Percentiles rank a stretch among this genome's conserved stretches.
These are phyloP conservation scores for Melanargia galathea DNA, from an alignment of 2,888 invertebrate species.

Conservation along the genomic window DNA sequence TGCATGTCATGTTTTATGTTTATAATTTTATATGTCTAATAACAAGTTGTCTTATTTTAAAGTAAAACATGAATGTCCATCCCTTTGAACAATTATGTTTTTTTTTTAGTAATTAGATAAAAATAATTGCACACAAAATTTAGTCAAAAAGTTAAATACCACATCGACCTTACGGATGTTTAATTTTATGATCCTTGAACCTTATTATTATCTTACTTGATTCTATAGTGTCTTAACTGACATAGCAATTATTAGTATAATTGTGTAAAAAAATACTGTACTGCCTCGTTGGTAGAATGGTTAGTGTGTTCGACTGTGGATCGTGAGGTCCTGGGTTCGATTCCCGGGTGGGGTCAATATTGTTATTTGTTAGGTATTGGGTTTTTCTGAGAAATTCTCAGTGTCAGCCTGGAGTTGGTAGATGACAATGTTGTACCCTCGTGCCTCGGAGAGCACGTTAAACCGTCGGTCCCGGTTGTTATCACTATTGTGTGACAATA, in stretches of 20 bases:
- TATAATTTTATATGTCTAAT: neutral
- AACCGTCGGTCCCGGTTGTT: too few species aligned
- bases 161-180: neutral
- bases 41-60: neutral
- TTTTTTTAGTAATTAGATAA: neutral
- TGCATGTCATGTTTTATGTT: slow-evolving; percentile 2
- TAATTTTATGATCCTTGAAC: neutral
- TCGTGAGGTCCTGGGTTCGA: too few species aligned
- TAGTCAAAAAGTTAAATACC: neutral
- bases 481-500: too few species aligned
- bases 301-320: too few species aligned
- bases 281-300: too few species aligned
- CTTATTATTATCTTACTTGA: neutral
- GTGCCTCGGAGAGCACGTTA: too few species aligned
- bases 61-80: neutral
- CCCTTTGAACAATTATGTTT: neutral
- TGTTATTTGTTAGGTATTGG: too few species aligned
- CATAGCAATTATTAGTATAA: neutral
- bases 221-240: neutral
- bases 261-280: neutral
- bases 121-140: neutral
- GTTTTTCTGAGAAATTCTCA: too few species aligned
- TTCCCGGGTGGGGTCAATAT: too few species aligned
- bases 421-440: too few species aligned
- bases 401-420: too few species aligned